phyloP scores from a whole-genome alignment of 53 echinoderm and acorn worm genomes.

The Temnopleurus reevesii region DNA sequence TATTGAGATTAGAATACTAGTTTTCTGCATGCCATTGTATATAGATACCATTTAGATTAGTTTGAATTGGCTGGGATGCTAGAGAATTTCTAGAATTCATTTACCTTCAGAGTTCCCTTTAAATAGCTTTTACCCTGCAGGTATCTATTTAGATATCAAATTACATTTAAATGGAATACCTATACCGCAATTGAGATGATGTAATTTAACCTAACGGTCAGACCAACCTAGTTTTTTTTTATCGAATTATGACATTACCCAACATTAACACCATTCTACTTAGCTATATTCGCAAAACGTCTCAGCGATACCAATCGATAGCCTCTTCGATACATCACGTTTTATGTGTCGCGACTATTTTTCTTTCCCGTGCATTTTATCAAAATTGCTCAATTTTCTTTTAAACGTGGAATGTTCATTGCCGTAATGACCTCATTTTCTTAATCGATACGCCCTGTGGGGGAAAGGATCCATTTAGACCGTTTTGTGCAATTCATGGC shows the following conservation, averaged over 20 bases:
- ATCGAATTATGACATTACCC: not conserved
- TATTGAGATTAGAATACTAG: too few species aligned
- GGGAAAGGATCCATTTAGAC: not conserved
- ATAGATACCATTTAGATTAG: too few species aligned
- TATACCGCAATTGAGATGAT: not conserved
- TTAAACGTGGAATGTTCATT: not conserved
- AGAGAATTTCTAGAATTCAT: too few species aligned
- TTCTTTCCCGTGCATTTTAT: conserved; percentile 2
- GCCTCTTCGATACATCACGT: not conserved
- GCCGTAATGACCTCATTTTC: conserved; percentile 23
- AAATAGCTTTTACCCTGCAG: too few species aligned
- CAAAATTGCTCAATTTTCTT: conserved; percentile 6
- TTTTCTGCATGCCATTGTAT: too few species aligned
- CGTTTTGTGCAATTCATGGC: not conserved
- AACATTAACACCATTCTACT: not conserved
- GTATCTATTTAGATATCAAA: too few species aligned
- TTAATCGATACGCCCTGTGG: not conserved
- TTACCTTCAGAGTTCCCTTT: too few species aligned
- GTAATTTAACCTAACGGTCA: not conserved
- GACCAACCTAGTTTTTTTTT: not conserved
- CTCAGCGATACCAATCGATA: not conserved
- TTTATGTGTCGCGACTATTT: not conserved
- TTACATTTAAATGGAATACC: too few species aligned
- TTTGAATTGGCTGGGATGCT: too few species aligned
- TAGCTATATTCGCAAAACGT: not conserved